Base-by-base conservation (phyloP, 1,140 invertebrate species). In the Temnothorax nylanderi region DNA sequence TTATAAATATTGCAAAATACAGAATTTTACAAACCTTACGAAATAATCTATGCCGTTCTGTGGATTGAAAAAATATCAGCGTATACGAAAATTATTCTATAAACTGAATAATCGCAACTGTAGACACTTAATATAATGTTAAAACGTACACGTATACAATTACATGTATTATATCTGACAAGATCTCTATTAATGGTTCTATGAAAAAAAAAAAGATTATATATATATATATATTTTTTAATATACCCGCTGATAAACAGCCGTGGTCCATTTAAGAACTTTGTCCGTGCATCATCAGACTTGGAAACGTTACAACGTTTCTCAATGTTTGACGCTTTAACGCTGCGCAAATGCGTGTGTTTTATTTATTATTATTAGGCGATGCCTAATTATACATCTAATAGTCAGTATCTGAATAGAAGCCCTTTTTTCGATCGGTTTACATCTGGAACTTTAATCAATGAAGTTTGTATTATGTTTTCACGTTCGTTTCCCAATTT, bases 261-360 rank as follows among this genome's bases (percentile, higher is more conserved):
- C 44, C 49, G 0, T 86, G 69, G 58, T 81, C 62, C 54, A 72
- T 71, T 87, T 84, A 49, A 87, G 56, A 81, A 82, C 44, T 71
- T 78, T 69, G 37, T 85, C 76, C 62, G 56, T 64, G 26, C 5
- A 89, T 65, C 62, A 32, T 87, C 26, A 60, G 69, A 84, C n/a
- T 74, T 74, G 80, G 41, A 74, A 75, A 60, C 49, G 49, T 81
- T 69, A 71, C 44, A 18, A 69, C 64, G n/a, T 41, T 47, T 84
- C 44, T 72, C 37, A 82, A 47, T 82, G 26, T 47, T 84, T 49
- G 34, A 81, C 62, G 34, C 62, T 81, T 81, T 84, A 84, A 75
- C 54, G 54, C 69, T 75, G 54, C 65, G 78, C 56, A 72, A 56
- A 81, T 71, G 47, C 41, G 54, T 84, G 26, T 47, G n/a, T 58